Percentiles rank a stretch among this genome's conserved stretches.
Evolutionary conservation across 2,797 vertebrate genomes (phyloP).

Genomic region (Onychomys torridus): DNA sequence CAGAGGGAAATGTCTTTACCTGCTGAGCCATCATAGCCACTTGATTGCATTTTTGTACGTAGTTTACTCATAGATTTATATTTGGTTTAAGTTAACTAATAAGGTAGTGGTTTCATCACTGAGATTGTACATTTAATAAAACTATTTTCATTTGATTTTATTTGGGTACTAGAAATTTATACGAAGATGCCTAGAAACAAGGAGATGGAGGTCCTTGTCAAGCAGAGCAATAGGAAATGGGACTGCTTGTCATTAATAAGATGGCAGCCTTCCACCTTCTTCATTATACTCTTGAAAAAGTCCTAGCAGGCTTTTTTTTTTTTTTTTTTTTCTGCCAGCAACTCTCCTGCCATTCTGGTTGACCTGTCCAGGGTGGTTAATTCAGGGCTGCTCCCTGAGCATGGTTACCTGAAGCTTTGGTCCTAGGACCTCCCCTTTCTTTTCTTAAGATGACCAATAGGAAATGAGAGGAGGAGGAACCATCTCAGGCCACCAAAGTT

Average conservation of each 20-base stretch:
- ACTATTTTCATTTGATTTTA: conserved; percentile 44
- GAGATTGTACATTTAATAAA: conserved; percentile 47
- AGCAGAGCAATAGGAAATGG: not conserved
- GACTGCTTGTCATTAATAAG: not conserved
- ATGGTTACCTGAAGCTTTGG: not conserved
- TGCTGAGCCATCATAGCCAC: not conserved
- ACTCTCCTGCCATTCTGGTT: not conserved
- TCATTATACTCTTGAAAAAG: not conserved
- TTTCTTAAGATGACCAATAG: not conserved
- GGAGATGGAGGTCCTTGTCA: not conserved
- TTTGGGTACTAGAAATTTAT: conserved; percentile 6
- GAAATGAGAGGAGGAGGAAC: not conserved
- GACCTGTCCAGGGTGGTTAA: not conserved
- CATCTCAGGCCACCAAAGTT: not conserved
- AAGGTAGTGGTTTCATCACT: not conserved
- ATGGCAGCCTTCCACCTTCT: not conserved
- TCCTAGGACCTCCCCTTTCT: too few species aligned
- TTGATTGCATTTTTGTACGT: not conserved
- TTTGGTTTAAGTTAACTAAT: conserved; percentile 19
- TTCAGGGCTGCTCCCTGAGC: not conserved
- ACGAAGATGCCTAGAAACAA: not conserved
- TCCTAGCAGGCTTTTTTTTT: not conserved
- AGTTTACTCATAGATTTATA: conserved; percentile 16
- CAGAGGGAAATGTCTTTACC: not conserved
- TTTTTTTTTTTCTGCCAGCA: not conserved